These are phyloP conservation scores for Tiliacea citrago DNA, from an alignment of 2,888 invertebrate genomes.

Conservation along the genomic window DNA sequence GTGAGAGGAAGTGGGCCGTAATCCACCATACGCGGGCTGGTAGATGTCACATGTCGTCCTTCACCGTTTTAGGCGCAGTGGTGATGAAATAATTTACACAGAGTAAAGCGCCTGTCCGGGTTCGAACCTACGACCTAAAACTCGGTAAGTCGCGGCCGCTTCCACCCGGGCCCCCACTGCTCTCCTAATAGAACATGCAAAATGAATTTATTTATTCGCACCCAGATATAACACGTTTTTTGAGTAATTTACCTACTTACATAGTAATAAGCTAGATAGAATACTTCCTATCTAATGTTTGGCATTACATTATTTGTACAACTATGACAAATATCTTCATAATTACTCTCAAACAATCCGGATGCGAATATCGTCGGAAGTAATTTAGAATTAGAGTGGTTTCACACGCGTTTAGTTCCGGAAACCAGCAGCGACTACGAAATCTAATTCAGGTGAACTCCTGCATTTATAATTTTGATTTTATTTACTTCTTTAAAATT, in stretches of 20 bases:
- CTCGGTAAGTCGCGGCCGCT: too few relatives aligned
- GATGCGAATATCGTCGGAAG: slow-evolving; percentile 59
- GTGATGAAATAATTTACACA: too few relatives aligned
- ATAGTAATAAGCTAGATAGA: slow-evolving; percentile 37
- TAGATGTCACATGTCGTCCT: too few relatives aligned
- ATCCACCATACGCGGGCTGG: too few relatives aligned
- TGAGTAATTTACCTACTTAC: slow-evolving; percentile 28
- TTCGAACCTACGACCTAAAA: too few relatives aligned
- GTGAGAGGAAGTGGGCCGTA: too few relatives aligned
- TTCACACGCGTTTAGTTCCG: slow-evolving; percentile 58
- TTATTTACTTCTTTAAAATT: neutral
- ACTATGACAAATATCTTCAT: slow-evolving; percentile 59
- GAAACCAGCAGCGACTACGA: slow-evolving; percentile 28
- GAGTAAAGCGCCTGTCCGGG: too few relatives aligned
- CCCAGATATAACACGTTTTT: slow-evolving; percentile 12
- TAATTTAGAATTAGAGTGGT: slow-evolving; percentile 41
- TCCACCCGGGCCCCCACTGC: too few relatives aligned
- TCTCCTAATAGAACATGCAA: too few relatives aligned
- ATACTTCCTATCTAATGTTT: slow-evolving; percentile 32
- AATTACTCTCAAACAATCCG: slow-evolving; percentile 64
- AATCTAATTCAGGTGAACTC: slow-evolving; percentile 53
- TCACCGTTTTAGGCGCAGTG: too few relatives aligned
- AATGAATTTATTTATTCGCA: neutral
- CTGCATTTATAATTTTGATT: slow-evolving; percentile 12
- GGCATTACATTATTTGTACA: slow-evolving; percentile 46